phyloP scores from a whole-genome alignment of 2,113 vertebrate species.

The Cynocephalus volans region DNA sequence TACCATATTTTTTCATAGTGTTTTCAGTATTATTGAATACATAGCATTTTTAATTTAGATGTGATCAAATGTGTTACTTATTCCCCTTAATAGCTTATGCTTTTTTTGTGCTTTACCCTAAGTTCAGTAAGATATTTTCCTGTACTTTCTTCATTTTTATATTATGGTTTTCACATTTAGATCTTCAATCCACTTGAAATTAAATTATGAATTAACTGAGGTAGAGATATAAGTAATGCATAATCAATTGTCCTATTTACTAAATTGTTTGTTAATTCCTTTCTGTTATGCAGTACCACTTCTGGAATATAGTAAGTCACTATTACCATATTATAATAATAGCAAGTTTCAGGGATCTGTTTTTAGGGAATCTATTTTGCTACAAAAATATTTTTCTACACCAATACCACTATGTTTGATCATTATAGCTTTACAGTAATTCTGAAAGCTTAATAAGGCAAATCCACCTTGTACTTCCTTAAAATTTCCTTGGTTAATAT shows the following conservation, averaged over 20 bases:
- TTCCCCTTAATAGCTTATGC: not conserved
- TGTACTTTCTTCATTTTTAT: not conserved
- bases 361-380: not conserved
- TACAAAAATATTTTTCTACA: not conserved
- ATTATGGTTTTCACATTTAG: conserved; percentile 20
- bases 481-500: not conserved
- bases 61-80: not conserved
- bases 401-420: not conserved
- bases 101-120: not conserved
- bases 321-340: not conserved
- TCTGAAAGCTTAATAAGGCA: not conserved
- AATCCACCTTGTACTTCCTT: not conserved
- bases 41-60: not conserved
- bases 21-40: not conserved
- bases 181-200: not conserved
- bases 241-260: not conserved
- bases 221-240: not conserved
- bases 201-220: not conserved
- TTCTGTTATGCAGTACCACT: not conserved
- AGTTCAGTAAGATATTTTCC: not conserved
- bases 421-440: not conserved
- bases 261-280: not conserved
- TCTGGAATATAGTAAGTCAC: not conserved
- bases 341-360: not conserved
- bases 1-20: not conserved